Evolutionary conservation across 2,888 invertebrate species (phyloP).

Genomic region (Tanytarsus gracilentus): DNA sequence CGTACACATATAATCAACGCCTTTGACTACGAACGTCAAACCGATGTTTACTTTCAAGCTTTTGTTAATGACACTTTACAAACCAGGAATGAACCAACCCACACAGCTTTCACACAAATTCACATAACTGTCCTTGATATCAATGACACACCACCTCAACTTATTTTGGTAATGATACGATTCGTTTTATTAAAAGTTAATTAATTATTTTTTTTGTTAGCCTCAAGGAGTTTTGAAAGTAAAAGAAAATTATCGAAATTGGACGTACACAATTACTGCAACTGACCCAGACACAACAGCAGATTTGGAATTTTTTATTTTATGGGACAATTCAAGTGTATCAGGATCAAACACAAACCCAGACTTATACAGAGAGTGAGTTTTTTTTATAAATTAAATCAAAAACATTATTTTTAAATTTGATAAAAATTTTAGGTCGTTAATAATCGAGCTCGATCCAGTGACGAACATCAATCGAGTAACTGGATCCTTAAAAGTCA

Average conservation of each 20-base stretch:
- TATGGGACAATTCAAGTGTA: slow-evolving; percentile 51
- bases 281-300: slow-evolving; percentile 54
- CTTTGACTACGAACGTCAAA: slow-evolving; percentile 55
- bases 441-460: too few relatives aligned
- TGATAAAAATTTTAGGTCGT: too few relatives aligned
- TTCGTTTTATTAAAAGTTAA: too few relatives aligned
- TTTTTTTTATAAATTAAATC: not conserved
- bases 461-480: not conserved
- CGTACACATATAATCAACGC: slow-evolving; percentile 46
- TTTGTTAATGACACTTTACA: slow-evolving; percentile 46
- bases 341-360: slow-evolving; percentile 42
- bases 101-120: slow-evolving; percentile 46
- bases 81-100: slow-evolving; percentile 32
- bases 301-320: slow-evolving; percentile 48
- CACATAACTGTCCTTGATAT: slow-evolving; percentile 56
- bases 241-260: slow-evolving; percentile 48
- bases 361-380: slow-evolving; percentile 36
- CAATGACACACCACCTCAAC: slow-evolving; percentile 62
- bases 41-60: slow-evolving; percentile 48
- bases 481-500: slow-evolving; percentile 31
- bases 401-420: too few relatives aligned
- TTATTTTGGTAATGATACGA: slow-evolving; percentile 47
- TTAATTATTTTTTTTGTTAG: slow-evolving; percentile 32
- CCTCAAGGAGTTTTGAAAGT: slow-evolving; percentile 46
- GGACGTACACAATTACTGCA: slow-evolving; percentile 44